Conservation (phyloP, 2,797 vertebrate species). For the Capromys pilorides region DNA sequence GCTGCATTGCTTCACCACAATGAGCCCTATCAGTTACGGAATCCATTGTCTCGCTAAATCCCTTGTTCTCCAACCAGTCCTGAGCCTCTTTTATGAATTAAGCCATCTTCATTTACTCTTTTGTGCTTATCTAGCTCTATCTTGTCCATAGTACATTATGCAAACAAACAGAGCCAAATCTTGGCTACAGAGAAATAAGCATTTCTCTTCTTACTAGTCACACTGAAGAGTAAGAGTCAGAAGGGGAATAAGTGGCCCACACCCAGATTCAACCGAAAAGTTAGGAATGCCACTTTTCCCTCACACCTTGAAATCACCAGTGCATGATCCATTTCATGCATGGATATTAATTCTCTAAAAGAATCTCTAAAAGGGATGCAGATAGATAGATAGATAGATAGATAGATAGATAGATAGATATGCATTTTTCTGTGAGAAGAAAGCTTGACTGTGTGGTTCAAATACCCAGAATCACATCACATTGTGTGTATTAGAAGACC, state of each 20-base stretch:
- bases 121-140: neutral
- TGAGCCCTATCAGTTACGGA: constrained; percentile 32
- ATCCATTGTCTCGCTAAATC: neutral
- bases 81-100: neutral
- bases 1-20: constrained; percentile 58
- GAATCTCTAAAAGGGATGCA: neutral
- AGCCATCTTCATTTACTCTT: constrained; percentile 8
- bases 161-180: neutral
- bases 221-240: neutral
- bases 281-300: neutral
- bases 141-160: neutral
- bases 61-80: constrained; percentile 14
- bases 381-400: too few species aligned
- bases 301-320: neutral
- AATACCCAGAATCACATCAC: constrained; percentile 56
- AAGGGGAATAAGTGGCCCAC: neutral
- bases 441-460: constrained; percentile 66
- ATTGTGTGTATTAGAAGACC: constrained; percentile 66
- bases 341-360: neutral
- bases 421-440: neutral
- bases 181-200: neutral
- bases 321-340: neutral
- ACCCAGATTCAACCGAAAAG: neutral
- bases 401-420: too few species aligned
- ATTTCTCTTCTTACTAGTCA: neutral